Conservation (phyloP, 2,888 invertebrate species). For the Trisateles emortualis region DNA sequence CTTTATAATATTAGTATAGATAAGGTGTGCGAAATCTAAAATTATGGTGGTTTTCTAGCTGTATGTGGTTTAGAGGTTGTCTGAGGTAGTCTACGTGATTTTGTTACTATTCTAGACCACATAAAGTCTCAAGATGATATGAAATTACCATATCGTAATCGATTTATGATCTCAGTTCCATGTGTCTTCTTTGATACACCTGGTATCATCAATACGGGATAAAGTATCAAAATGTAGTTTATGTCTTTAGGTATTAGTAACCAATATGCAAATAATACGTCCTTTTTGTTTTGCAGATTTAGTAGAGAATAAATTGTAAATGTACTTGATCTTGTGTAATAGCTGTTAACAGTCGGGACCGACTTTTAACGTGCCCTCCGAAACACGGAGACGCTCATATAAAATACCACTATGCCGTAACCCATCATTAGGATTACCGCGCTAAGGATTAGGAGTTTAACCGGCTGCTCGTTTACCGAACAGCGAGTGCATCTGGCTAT, state of each 20-base stretch:
- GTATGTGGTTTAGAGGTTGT: conserved; percentile 4
- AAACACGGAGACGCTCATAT: no score
- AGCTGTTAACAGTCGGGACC: no score
- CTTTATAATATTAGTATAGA: no score
- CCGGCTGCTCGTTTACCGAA: no score
- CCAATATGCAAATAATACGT: not conserved
- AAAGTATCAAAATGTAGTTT: conserved; percentile 19
- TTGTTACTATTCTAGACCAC: conserved; percentile 6
- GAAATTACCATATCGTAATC: conserved; percentile 32
- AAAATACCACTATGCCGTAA: no score
- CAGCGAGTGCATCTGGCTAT: no score
- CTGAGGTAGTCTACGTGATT: conserved; percentile 24
- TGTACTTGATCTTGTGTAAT: no score
- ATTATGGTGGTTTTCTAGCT: conserved; percentile 39
- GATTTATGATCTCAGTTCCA: conserved; percentile 28
- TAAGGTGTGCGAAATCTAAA: conserved; percentile 51
- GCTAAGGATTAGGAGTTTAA: no score
- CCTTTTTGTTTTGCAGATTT: no score
- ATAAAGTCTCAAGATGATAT: conserved; percentile 23
- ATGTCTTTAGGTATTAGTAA: not conserved
- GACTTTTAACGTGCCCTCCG: no score
- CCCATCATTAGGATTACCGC: no score
- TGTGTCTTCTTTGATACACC: conserved; percentile 16
- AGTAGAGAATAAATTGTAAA: no score
- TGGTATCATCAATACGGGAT: conserved; percentile 18